Evolutionary conservation across 2,888 invertebrate genomes (phyloP).

Genomic region (Cepaea hortensis): DNA sequence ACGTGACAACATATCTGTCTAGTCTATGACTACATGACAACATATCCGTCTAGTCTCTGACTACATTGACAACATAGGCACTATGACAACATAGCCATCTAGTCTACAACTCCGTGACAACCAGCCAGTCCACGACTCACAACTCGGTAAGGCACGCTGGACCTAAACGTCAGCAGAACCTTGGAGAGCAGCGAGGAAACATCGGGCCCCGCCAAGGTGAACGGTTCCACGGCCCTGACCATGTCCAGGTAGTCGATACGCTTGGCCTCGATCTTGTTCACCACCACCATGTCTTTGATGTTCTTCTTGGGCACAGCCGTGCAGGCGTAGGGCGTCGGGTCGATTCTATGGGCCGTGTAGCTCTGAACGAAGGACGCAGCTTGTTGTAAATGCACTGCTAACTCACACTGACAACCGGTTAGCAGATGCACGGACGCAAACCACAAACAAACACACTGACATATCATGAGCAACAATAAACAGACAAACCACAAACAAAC

Average conservation of each 20-base stretch:
- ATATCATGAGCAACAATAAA: too few relatives aligned
- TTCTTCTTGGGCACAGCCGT: neutral
- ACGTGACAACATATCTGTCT: too few relatives aligned
- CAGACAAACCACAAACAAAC: too few relatives aligned
- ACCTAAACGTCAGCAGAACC: conserved; percentile 26
- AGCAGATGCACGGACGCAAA: too few relatives aligned
- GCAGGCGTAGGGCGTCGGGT: conserved; percentile 9
- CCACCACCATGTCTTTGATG: neutral
- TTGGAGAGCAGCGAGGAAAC: conserved; percentile 1
- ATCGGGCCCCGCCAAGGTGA: neutral
- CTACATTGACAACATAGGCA: too few relatives aligned
- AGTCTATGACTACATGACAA: too few relatives aligned
- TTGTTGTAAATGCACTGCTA: too few relatives aligned
- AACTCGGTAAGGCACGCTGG: neutral
- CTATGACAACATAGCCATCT: too few relatives aligned
- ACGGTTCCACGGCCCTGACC: conserved; percentile 33
- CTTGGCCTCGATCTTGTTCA: conserved; percentile 32
- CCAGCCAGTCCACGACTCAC: neutral
- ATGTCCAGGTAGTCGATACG: conserved; percentile 40
- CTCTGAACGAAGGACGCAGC: neutral
- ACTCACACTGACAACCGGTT: too few relatives aligned
- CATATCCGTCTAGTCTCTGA: too few relatives aligned
- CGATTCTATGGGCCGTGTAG: conserved; percentile 24
- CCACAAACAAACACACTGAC: too few relatives aligned
- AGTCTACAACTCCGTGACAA: too few relatives aligned